A percentile compares a stretch with the other conserved stretches of the same genome.
phyloP scores from a whole-genome alignment of 92 coral and sea anemone species.

The Pocillopora grandis region DNA sequence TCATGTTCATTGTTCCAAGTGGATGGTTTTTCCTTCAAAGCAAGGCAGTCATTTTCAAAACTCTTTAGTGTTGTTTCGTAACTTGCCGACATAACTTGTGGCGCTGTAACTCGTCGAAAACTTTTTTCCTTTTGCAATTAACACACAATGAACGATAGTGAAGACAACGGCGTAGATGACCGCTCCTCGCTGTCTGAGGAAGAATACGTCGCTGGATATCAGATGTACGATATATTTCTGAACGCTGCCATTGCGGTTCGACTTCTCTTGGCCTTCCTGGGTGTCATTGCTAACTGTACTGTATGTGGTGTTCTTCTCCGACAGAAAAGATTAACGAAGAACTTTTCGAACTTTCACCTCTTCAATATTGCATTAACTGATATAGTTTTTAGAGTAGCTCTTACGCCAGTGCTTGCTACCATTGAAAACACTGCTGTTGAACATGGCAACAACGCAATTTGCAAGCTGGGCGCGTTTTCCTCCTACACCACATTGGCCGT shows the following conservation, averaged over 20 bases:
- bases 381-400: slow-evolving; percentile 26
- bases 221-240: not conserved
- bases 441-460: slow-evolving; percentile 19
- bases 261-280: slow-evolving; percentile 2
- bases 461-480: slow-evolving; percentile 23
- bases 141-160: not conserved
- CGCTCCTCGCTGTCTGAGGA: not conserved
- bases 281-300: slow-evolving; percentile 18
- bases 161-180: not conserved
- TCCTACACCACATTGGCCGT: slow-evolving; percentile 37
- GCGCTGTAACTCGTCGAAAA: too few relatives aligned
- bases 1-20: not conserved
- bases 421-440: slow-evolving; percentile 23
- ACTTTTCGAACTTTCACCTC: slow-evolving; percentile 49
- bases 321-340: slow-evolving; percentile 38
- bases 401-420: slow-evolving; percentile 14
- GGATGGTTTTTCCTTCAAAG: not conserved
- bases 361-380: slow-evolving; percentile 38
- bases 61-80: not conserved
- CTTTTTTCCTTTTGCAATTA: too few relatives aligned
- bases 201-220: not conserved
- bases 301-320: slow-evolving; percentile 45
- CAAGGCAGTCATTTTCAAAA: not conserved
- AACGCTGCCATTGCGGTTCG: not conserved
- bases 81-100: not conserved